Evolutionary conservation across 2,888 invertebrate species (phyloP).

Genomic region (Abrostola triplasia): DNA sequence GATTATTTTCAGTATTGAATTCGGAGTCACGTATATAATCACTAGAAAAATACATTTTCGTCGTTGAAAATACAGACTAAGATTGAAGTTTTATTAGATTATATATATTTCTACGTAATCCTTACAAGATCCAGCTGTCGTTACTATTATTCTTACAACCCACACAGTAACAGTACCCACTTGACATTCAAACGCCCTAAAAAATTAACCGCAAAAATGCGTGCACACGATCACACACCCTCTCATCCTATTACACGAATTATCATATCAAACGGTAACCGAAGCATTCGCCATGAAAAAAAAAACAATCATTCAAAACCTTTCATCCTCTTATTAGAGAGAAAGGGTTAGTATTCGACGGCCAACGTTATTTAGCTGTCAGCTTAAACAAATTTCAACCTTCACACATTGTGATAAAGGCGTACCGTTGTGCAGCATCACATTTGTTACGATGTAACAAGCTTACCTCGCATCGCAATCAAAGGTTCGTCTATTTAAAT

Average conservation of each 20-base stretch:
- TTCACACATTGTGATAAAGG: conserved; percentile 51
- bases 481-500: conserved; percentile 84
- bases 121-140: conserved; percentile 12
- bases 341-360: conserved; percentile 75
- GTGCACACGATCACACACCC: conserved; percentile 72
- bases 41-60: no score
- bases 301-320: conserved; percentile 81
- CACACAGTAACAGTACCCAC: conserved; percentile 28
- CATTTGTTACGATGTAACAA: conserved; percentile 69
- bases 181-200: conserved; percentile 56
- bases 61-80: no score
- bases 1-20: not conserved
- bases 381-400: conserved; percentile 59
- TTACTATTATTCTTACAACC: conserved; percentile 34
- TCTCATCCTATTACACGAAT: conserved; percentile 82
- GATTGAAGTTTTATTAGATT: not conserved
- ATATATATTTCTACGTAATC: not conserved
- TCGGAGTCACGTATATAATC: no score
- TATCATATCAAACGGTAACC: conserved; percentile 86
- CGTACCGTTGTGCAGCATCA: conserved; percentile 38
- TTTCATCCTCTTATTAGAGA: conserved; percentile 84
- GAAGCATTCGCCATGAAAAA: conserved; percentile 77
- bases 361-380: conserved; percentile 45
- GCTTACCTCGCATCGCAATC: conserved; percentile 80
- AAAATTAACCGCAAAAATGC: conserved; percentile 77